phyloP scores from a whole-genome alignment of 2,888 invertebrate genomes.

The Drosophila emarginata region DNA sequence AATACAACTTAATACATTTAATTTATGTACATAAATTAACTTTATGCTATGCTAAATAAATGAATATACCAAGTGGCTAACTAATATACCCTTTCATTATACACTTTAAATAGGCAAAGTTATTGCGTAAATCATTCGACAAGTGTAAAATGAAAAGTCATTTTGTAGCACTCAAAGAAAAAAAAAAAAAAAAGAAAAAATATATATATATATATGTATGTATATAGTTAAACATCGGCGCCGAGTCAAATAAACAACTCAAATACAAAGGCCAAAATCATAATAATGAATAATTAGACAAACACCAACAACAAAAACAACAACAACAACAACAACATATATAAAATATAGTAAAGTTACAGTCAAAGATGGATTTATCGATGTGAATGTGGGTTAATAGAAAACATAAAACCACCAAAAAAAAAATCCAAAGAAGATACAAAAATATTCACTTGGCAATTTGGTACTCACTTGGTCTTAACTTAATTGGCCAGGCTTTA shows the following conservation, averaged over 20 bases:
- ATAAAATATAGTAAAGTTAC: background rate
- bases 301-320: conserved; percentile 1
- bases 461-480: conserved; percentile 3
- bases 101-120: conserved; percentile 10
- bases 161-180: conserved; percentile 13
- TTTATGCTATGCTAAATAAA: too few species aligned
- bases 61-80: background rate
- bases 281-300: conserved; percentile 47
- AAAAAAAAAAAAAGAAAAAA: conserved; percentile 17
- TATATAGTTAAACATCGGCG: conserved; percentile 8
- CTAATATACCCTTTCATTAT: background rate
- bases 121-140: conserved; percentile 27
- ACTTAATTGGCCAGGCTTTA: background rate
- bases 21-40: too few species aligned
- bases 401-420: conserved; percentile 15
- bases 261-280: conserved; percentile 28
- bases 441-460: background rate
- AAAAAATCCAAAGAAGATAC: background rate
- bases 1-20: too few species aligned
- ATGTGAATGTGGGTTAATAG: conserved; percentile 40
- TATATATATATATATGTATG: background rate
- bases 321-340: conserved; percentile 1
- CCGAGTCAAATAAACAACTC: conserved; percentile 18
- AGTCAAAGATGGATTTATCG: conserved; percentile 1
- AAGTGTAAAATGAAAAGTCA: conserved; percentile 46